Conservation (phyloP, 2,113 vertebrate species). For the Fukomys damarensis region DNA sequence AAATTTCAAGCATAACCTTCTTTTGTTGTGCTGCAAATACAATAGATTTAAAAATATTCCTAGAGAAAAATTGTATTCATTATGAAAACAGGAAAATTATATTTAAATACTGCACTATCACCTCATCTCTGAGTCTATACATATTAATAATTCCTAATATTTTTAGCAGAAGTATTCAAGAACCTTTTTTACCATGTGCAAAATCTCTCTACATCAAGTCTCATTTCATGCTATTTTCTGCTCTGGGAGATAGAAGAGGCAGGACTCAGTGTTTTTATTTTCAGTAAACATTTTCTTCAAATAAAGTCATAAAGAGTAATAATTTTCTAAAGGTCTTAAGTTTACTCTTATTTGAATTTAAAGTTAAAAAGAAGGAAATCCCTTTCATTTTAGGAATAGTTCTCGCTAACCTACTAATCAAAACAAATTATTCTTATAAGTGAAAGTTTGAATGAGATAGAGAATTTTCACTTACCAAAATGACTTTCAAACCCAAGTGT, state of each 20-base stretch:
- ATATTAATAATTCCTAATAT: conserved; percentile 17
- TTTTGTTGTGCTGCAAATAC: not conserved
- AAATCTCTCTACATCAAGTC: not conserved
- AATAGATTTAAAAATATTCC: conserved; percentile 32
- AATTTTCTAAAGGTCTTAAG: not conserved
- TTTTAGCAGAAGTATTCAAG: not conserved
- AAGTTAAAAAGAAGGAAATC: conserved; percentile 58
- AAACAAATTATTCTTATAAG: conserved; percentile 71
- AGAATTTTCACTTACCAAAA: conserved; percentile 65
- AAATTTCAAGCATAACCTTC: conserved; percentile 62
- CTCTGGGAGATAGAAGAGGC: not conserved
- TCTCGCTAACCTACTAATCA: conserved; percentile 51
- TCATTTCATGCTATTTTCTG: not conserved
- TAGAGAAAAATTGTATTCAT: conserved; percentile 30
- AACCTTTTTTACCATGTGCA: not conserved
- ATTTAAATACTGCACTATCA: not conserved
- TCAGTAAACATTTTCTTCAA: not conserved
- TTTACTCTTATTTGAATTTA: conserved; percentile 5
- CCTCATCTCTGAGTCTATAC: not conserved
- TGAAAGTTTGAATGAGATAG: conserved; percentile 59
- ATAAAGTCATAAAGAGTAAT: not conserved
- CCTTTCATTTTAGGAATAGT: conserved; percentile 14
- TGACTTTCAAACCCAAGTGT: conserved; percentile 63
- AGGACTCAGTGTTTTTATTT: not conserved
- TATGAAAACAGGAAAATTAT: not conserved